Conservation (phyloP, 2,113 vertebrate genomes). For the Tringa solitaria region DNA sequence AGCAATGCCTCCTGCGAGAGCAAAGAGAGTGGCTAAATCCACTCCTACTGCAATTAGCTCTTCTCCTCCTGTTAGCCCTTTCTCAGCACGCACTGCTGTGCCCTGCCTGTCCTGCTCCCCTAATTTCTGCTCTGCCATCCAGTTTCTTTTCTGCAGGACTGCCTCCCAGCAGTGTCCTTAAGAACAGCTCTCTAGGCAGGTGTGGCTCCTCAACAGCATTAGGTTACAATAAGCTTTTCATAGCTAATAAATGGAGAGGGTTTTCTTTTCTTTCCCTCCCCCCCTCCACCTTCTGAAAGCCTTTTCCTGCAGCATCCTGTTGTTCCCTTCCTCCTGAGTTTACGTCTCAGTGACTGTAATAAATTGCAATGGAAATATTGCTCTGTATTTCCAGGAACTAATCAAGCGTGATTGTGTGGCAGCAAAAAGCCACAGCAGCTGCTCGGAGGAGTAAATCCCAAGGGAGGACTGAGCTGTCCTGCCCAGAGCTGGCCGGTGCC, state of each 20-base stretch:
- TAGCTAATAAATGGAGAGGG: not conserved
- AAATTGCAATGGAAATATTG: slow-evolving; percentile 23
- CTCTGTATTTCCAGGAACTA: slow-evolving; percentile 19
- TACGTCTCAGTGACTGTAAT: not conserved
- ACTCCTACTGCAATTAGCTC: not conserved
- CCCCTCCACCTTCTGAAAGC: not conserved
- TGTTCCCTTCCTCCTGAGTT: not conserved
- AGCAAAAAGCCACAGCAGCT: not conserved
- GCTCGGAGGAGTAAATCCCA: not conserved
- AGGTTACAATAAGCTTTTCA: not conserved
- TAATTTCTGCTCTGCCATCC: not conserved
- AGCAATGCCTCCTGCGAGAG: not conserved
- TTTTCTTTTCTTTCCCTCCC: not conserved
- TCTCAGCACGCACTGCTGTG: not conserved
- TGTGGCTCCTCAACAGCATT: not conserved
- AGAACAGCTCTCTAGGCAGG: not conserved
- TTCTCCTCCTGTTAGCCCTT: not conserved
- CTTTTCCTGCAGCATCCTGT: not conserved
- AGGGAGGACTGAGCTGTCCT: rapidly evolving
- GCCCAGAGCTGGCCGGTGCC: not conserved
- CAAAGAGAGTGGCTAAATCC: not conserved
- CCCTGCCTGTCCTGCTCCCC: not conserved
- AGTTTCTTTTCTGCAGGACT: not conserved
- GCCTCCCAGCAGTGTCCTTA: not conserved
- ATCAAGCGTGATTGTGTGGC: not conserved